A percentile compares a stretch with the other conserved stretches of the same genome.
These are phyloP conservation scores for Hippoglossus stenolepis DNA, from an alignment of 2,113 vertebrate species.

Conservation along the genomic window DNA sequence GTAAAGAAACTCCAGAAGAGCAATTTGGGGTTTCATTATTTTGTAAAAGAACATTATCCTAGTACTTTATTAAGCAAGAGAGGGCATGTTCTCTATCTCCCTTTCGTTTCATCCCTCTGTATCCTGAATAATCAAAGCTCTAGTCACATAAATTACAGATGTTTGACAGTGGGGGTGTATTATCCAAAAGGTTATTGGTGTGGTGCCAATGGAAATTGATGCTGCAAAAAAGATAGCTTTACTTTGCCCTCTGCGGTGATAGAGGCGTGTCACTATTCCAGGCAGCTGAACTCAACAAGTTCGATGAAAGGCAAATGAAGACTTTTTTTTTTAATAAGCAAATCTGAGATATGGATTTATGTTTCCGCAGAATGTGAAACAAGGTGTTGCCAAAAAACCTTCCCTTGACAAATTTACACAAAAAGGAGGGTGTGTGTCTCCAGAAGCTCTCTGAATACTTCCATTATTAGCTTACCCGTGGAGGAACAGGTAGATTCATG, in stretches of 20 bases:
- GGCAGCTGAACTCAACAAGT: background rate
- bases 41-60: background rate
- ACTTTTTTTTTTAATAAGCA: background rate
- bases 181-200: no score
- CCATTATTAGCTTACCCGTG: background rate
- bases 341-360: background rate
- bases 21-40: background rate
- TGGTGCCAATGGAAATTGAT: no score
- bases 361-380: background rate
- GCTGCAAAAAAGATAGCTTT: no score
- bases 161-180: no score
- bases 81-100: background rate
- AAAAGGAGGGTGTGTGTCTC: background rate
- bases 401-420: conserved; percentile 15
- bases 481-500: background rate
- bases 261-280: background rate
- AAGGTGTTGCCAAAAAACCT: conserved; percentile 6
- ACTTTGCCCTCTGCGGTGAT: no score
- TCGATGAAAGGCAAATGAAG: background rate
- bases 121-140: no score
- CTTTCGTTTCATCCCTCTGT: no score
- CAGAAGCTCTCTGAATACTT: background rate
- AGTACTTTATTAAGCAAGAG: background rate
- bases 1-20: background rate
- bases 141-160: no score